Conservation (phyloP, 2,888 invertebrate species). For the Dryobota labecula region DNA sequence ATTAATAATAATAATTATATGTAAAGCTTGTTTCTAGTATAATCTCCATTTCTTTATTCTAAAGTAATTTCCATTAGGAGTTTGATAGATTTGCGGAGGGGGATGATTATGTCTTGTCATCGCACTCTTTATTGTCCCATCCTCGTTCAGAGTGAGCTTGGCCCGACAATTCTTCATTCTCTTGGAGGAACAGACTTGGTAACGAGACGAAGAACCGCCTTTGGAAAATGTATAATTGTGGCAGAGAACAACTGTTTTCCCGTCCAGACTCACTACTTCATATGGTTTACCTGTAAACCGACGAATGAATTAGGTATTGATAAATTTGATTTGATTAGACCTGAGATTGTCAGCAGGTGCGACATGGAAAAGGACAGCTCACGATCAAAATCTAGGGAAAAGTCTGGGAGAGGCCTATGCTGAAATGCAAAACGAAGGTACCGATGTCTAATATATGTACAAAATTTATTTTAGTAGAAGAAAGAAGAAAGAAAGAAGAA, state of each 20-base stretch:
- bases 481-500: too few relatives aligned
- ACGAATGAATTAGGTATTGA: neutral
- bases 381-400: neutral
- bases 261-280: conserved; percentile 39
- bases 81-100: conserved; percentile 55
- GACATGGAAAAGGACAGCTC: neutral
- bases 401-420: neutral
- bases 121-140: conserved; percentile 56
- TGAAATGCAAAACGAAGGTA: neutral
- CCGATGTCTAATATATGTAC: neutral
- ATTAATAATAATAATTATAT: too few relatives aligned
- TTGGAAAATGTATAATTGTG: conserved; percentile 60
- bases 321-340: neutral
- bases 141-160: conserved; percentile 58
- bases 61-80: conserved; percentile 30
- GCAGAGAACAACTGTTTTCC: conserved; percentile 50
- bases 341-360: neutral
- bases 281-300: conserved; percentile 39
- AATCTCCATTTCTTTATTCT: neutral
- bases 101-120: conserved; percentile 65
- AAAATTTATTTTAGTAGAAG: neutral
- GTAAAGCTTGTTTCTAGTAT: neutral
- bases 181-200: conserved; percentile 64
- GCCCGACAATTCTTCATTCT: conserved; percentile 62
- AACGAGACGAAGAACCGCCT: conserved; percentile 39